Evolutionary conservation across 2,888 invertebrate genomes (phyloP), one percentile per base, ranked within the genome.

Genomic region (Spisula subtruncata): DNA sequence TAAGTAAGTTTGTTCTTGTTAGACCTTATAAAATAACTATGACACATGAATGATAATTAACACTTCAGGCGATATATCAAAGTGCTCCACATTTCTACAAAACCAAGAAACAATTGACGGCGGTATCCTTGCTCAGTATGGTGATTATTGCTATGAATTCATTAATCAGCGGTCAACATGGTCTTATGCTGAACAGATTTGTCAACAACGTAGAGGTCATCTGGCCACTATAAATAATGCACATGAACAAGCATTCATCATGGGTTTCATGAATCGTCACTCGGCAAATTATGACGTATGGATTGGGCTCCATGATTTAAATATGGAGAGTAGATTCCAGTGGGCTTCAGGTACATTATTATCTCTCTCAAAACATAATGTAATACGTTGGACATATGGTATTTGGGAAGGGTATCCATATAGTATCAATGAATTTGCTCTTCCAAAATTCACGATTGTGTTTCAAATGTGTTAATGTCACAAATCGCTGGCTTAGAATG

Each of bases 281-380:
- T 75, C 81, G 5, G 66, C 89, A 18, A 60, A 86, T 41, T 86
- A 89, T 25, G 88, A 89, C 41, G 86, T 91, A 10, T 91, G 91
- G 91, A 91, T 91, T 51, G 91, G 91, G 6, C 88, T 91, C 0
- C 79, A 88, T 75, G 91, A 91, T 41, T 25, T 10, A 32, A 48
- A 60, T n/a, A 46, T 35, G 10, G 91, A 91, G 51, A 86, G 85
- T 6, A 54, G 16, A n/a, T 91, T 85, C 60, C 32, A 89, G 41
- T 91, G 91, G 91, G 75, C 85, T 35, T 60, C 91, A 80, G 91
- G 91, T 83, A 71, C 10, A 25, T 29, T 29, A 32, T 29, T 18
- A n/a, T 18, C 5, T n/a, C 20, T 1, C 20, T 56, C 41, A 41
- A 41, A n/a, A n/a, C n/a, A n/a, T n/a, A n/a, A 41, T 8, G 41